Evolutionary conservation across 2,797 vertebrate genomes (phyloP).

Genomic region (Choloepus didactylus): DNA sequence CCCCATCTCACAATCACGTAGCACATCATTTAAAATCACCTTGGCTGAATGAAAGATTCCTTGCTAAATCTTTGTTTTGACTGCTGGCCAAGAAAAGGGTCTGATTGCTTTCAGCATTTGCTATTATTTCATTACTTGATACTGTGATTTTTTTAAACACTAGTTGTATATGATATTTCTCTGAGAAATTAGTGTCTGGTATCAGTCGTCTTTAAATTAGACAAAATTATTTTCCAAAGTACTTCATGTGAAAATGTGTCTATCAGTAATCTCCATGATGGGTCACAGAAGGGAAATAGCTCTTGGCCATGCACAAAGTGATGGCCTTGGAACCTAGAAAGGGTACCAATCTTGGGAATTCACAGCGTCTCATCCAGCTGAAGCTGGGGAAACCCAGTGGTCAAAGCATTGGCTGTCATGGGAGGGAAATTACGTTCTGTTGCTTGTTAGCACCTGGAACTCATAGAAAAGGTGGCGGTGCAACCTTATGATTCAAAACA

Average conservation of each 20-base stretch:
- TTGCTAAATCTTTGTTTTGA: neutral
- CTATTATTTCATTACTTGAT: neutral
- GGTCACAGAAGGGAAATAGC: neutral
- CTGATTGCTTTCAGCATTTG: no score
- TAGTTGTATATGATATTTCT: neutral
- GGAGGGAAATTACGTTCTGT: neutral
- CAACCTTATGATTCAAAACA: neutral
- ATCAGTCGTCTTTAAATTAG: neutral
- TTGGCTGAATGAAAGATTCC: neutral
- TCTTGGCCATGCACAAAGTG: neutral
- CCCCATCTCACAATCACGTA: rapidly evolving
- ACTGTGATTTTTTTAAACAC: neutral
- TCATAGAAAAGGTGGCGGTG: neutral
- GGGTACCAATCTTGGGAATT: neutral
- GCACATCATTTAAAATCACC: neutral
- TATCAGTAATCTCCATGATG: neutral
- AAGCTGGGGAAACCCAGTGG: neutral
- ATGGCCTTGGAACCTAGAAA: neutral
- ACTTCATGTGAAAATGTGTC: neutral
- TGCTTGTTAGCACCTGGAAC: no score
- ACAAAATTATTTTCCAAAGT: neutral
- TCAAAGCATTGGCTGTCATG: rapidly evolving
- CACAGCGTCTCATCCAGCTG: neutral
- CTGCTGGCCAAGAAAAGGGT: neutral
- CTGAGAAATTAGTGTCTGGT: neutral